Conservation (phyloP, 2,888 invertebrate species). For the Orchesellides sinensis region DNA sequence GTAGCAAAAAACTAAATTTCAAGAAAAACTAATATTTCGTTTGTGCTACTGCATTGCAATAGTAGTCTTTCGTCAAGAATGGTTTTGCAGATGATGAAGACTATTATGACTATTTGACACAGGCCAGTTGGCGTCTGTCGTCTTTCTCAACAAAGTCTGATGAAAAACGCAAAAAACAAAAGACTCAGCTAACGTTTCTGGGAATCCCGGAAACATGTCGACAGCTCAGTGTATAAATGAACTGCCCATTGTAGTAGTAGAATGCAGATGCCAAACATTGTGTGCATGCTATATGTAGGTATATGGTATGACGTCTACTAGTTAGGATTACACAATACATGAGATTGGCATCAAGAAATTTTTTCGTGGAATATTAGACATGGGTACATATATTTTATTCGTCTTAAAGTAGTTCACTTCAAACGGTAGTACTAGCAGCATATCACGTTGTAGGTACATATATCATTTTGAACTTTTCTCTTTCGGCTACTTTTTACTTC, state of each 20-base stretch:
- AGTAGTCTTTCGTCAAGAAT: background rate
- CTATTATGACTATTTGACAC: slow-evolving; percentile 11
- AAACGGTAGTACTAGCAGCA: background rate
- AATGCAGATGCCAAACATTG: background rate
- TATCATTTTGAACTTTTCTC: background rate
- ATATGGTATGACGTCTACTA: background rate
- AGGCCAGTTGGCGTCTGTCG: slow-evolving; percentile 53
- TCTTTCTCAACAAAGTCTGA: slow-evolving; percentile 6
- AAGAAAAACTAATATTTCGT: too few species aligned
- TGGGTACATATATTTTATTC: background rate
- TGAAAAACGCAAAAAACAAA: background rate
- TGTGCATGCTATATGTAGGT: slow-evolving; percentile 7
- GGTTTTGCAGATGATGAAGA: background rate
- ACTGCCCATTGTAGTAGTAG: slow-evolving; percentile 2
- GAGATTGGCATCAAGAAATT: slow-evolving; percentile 44
- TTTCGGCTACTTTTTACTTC: background rate
- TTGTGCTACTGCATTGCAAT: background rate
- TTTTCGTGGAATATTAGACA: background rate
- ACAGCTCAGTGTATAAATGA: slow-evolving; percentile 35
- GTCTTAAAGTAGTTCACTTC: background rate
- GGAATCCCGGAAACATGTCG: slow-evolving; percentile 65
- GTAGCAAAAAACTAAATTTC: slow-evolving; percentile 20
- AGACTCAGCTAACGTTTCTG: slow-evolving; percentile 46
- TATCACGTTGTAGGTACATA: background rate
- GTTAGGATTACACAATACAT: slow-evolving; percentile 21